Evolutionary conservation across 2,888 invertebrate genomes (phyloP).

Genomic region (Omphaloscelis lunosa): DNA sequence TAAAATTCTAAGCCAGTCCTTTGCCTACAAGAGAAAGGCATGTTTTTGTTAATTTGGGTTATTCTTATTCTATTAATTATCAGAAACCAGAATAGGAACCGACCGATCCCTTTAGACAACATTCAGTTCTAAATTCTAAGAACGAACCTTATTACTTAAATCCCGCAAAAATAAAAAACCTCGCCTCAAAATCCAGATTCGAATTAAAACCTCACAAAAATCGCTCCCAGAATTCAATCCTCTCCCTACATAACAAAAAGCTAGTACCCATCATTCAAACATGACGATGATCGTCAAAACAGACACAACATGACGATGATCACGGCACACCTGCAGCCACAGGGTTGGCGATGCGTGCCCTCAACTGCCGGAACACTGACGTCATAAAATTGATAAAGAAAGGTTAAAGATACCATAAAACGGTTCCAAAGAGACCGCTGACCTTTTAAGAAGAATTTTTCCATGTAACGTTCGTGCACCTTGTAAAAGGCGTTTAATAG

Average conservation of each 20-base stretch:
- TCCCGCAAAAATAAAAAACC: too few species aligned
- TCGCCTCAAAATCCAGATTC: too few species aligned
- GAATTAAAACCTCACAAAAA: too few species aligned
- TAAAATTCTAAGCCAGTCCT: slow-evolving; percentile 25
- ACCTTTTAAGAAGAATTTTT: slow-evolving; percentile 56
- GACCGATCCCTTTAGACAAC: slow-evolving; percentile 17
- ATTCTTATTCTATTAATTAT: slow-evolving; percentile 30
- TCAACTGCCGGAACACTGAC: slow-evolving; percentile 61
- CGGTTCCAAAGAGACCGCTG: slow-evolving; percentile 63
- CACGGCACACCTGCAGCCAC: slow-evolving; percentile 50
- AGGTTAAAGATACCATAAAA: slow-evolving; percentile 67
- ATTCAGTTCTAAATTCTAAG: slow-evolving; percentile 1
- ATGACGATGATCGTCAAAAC: slow-evolving; percentile 12
- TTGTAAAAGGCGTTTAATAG: slow-evolving; percentile 3
- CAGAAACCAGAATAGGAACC: slow-evolving; percentile 36
- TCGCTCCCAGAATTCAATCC: neutral
- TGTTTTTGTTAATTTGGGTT: slow-evolving; percentile 35
- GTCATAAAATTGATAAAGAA: slow-evolving; percentile 66
- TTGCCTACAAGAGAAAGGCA: slow-evolving; percentile 5
- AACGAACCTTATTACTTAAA: too few species aligned
- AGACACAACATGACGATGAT: slow-evolving; percentile 15
- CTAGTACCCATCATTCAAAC: neutral
- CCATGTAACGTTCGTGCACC: slow-evolving; percentile 42
- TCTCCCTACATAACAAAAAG: neutral
- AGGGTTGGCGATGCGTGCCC: slow-evolving; percentile 52